Conservation (phyloP, 2,888 invertebrate species). For the Leuctra nigra region DNA sequence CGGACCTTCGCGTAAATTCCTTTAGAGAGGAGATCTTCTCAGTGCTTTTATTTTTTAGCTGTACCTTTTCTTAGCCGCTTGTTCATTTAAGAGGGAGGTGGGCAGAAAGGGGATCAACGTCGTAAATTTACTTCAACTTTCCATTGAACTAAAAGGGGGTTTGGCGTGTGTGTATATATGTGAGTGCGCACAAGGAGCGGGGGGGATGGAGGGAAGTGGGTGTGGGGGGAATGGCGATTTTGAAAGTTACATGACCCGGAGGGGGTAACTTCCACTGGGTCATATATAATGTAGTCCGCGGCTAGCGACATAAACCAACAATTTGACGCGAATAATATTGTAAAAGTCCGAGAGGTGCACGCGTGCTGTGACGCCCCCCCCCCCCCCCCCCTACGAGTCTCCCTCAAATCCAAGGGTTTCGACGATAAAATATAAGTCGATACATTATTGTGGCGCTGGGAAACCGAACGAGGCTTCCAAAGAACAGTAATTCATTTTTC, state of each 20-base stretch:
- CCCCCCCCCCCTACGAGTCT: background rate
- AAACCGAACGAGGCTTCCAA: background rate
- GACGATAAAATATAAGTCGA: slow-evolving; percentile 26
- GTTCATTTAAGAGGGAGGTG: slow-evolving; percentile 1
- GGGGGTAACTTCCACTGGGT: slow-evolving; percentile 9
- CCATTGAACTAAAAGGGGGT: slow-evolving; percentile 26
- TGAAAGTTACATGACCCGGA: slow-evolving; percentile 8
- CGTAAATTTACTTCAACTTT: slow-evolving; percentile 27
- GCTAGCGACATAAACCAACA: slow-evolving; percentile 27
- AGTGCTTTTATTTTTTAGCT: too few species aligned
- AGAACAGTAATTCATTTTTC: slow-evolving; percentile 45
- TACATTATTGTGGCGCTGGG: slow-evolving; percentile 26
- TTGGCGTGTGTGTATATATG: background rate
- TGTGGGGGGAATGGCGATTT: slow-evolving; percentile 12
- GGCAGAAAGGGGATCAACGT: slow-evolving; percentile 1
- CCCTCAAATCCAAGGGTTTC: slow-evolving; percentile 5
- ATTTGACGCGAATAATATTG: slow-evolving; percentile 29
- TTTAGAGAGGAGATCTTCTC: too few species aligned
- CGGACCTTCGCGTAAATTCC: too few species aligned
- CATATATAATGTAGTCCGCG: slow-evolving; percentile 27
- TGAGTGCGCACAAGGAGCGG: background rate
- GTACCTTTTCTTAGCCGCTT: background rate
- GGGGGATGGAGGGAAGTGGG: background rate
- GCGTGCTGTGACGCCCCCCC: background rate
- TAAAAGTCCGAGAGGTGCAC: slow-evolving; percentile 8